Base-by-base conservation (phyloP, 2,113 vertebrate genomes). In the Oreocharis arfaki region DNA sequence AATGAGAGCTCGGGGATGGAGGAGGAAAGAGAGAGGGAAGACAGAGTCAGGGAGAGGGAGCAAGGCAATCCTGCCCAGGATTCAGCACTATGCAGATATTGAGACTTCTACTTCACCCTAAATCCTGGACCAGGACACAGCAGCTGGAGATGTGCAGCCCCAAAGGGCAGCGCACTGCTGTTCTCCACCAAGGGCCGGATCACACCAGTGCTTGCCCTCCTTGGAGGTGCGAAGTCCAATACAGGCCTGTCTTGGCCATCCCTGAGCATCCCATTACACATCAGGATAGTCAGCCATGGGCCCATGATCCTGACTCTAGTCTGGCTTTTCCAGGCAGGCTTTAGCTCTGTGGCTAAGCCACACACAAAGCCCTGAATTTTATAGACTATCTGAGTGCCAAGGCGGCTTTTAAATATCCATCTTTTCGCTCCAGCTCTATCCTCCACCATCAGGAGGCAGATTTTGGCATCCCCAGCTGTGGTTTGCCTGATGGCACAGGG, bases 151-250 rank as follows among this genome's bases (percentile, higher is more conserved):
- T n/a, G 37, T 6, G 6, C 67, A 55, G 23, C 21, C 71, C 61
- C 47, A n/a, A 1, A 11, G 30, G 22, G 21, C 77, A 70, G 42
- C 9, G 8, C 19, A 6, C 11, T 49, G 55, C 39, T 81, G 8
- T 3, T 92, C 53, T 26, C 41, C 63, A 65, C 30, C 0, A 0
- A n/a, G 33, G 30, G 30, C 33, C 19, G 13, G n/a, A 55, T 28
- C n/a, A n/a, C 24, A 32, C 8, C 44, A 7, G 32, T 55, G 61
- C 46, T 33, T 44, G 11, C 15, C 49, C n/a, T 60, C n/a, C 63
- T 30, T 42, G 50, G 53, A 53, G 55, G 28, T 6, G 32, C 47
- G 10, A n/a, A 67, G 11, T 9, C 12, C 2, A 1, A 0, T 1
- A 3, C 4, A 55, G 30, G 7, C 30, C 39, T 69, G 33, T 44